A percentile compares a stretch with the other conserved stretches of the same genome.
Evolutionary conservation across 2,797 vertebrate species (phyloP).

Genomic region (Parotocinclus haroldoi): DNA sequence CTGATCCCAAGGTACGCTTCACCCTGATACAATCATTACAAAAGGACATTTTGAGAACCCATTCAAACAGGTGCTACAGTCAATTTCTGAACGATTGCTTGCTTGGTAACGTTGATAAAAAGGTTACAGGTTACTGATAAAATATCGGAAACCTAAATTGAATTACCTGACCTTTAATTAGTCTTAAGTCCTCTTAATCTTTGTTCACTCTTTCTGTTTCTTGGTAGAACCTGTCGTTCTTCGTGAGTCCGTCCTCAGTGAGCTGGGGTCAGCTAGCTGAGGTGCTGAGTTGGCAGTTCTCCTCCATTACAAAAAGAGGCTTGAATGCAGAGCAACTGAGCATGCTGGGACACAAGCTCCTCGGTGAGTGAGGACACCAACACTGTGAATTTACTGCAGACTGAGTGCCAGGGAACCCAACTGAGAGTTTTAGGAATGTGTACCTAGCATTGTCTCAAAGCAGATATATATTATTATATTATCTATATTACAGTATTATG

Average conservation of each 20-base stretch:
- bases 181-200: too few species aligned
- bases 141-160: too few species aligned
- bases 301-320: conserved; percentile 90
- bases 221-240: conserved; percentile 96
- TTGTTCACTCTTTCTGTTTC: background rate
- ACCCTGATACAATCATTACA: too few species aligned
- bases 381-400: background rate
- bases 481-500: too few species aligned
- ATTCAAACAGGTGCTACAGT: too few species aligned
- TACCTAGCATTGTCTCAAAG: background rate
- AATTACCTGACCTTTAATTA: too few species aligned
- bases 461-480: too few species aligned
- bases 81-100: too few species aligned
- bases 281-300: conserved; percentile 97
- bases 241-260: conserved; percentile 82
- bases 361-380: conserved; percentile 68
- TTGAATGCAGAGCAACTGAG: conserved; percentile 87
- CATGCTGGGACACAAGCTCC: conserved; percentile 94
- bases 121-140: too few species aligned
- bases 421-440: background rate
- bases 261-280: conserved; percentile 87
- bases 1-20: conserved; percentile 80
- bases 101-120: too few species aligned
- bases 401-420: background rate
- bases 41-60: too few species aligned